A percentile compares a stretch with the other conserved stretches of the same genome.
Evolutionary conservation across 2,797 vertebrate species (phyloP).

Genomic region (Mionectes olivaceus): DNA sequence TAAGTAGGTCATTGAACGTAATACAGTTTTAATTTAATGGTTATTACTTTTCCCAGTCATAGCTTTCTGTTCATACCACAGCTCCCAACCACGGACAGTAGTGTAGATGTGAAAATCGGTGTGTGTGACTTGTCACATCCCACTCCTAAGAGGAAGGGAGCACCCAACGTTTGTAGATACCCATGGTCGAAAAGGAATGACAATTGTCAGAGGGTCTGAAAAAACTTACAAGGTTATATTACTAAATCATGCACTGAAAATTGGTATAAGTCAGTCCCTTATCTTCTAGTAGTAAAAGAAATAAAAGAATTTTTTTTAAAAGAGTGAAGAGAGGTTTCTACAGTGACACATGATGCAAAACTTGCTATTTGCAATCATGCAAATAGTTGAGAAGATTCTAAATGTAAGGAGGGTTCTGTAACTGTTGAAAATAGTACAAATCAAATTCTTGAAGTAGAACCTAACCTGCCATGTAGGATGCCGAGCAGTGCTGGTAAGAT

Average conservation of each 20-base stretch:
- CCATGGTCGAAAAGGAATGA: not conserved
- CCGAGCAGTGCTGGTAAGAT: not conserved
- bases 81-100: not conserved
- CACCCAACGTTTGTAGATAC: not conserved
- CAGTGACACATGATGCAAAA: not conserved
- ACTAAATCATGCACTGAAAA: not conserved
- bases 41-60: not conserved
- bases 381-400: not conserved
- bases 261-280: not conserved
- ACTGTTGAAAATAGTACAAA: not conserved
- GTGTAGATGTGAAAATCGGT: not conserved
- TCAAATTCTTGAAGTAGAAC: not conserved
- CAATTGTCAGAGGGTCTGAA: not conserved
- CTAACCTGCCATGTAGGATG: not conserved
- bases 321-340: not conserved
- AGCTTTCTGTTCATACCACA: not conserved
- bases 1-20: not conserved
- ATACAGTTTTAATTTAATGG: not conserved
- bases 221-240: not conserved
- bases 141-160: not conserved
- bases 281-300: not conserved
- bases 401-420: not conserved
- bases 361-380: not conserved
- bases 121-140: not conserved
- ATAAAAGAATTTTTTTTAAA: not conserved